Evolutionary conservation across 2,888 invertebrate species (phyloP).

Genomic region (Hypercompe scribonia): DNA sequence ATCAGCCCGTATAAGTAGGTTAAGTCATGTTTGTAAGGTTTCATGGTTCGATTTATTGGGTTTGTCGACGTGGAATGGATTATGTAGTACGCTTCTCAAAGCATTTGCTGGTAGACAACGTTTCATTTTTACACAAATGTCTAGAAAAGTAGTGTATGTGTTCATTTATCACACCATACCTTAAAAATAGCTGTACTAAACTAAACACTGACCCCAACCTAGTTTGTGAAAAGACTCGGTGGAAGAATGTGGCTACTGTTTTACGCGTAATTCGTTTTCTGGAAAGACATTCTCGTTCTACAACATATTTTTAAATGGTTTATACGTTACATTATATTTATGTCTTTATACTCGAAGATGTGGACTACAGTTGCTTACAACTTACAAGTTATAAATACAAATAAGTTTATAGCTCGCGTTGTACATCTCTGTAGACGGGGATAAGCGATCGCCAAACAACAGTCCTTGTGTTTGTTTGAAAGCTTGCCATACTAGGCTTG

Average conservation of each 20-base stretch:
- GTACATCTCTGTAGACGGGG: neutral
- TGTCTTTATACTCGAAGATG: neutral
- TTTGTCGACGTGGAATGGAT: neutral
- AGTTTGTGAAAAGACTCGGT: too few relatives aligned
- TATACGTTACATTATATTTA: too few relatives aligned
- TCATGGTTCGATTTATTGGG: constrained; percentile 16
- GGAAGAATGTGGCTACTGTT: too few relatives aligned
- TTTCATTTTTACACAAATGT: neutral
- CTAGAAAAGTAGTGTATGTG: too few relatives aligned
- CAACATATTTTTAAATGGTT: too few relatives aligned
- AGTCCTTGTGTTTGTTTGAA: neutral
- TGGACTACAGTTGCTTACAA: too few relatives aligned
- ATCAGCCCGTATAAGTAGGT: constrained; percentile 16
- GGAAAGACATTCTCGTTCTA: too few relatives aligned
- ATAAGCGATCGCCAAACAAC: neutral
- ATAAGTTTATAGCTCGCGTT: neutral
- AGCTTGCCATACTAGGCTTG: neutral
- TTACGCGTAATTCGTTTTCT: too few relatives aligned
- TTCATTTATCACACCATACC: too few relatives aligned
- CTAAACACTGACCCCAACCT: too few relatives aligned
- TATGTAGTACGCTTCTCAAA: neutral
- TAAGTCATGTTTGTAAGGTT: constrained; percentile 21
- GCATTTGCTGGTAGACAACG: neutral
- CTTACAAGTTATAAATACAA: neutral
- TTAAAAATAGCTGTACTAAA: too few relatives aligned